Evolutionary conservation across 1,140 invertebrate genomes (phyloP).

Genomic region (Cotesia glomerata): DNA sequence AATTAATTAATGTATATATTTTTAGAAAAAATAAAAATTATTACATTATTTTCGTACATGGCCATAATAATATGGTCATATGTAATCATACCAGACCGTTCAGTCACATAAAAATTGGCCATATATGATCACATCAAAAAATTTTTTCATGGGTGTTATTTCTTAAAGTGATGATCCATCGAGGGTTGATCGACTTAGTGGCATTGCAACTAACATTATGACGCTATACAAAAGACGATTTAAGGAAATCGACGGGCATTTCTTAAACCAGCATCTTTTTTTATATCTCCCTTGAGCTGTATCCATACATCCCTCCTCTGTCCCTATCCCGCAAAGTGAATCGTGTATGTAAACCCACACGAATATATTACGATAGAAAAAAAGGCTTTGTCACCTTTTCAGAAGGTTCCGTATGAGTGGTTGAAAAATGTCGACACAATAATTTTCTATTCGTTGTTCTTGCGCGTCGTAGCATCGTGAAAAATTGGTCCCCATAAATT

Average conservation of each 20-base stretch:
- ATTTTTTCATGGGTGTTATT: not conserved
- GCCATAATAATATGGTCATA: no score
- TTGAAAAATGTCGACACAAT: constrained; percentile 53
- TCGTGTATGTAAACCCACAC: not conserved
- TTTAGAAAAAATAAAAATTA: no score
- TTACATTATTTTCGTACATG: not conserved
- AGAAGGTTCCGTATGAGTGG: constrained; percentile 52
- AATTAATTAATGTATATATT: no score
- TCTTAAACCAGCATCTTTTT: constrained; percentile 24
- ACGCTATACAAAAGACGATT: constrained; percentile 35
- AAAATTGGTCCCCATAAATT: constrained; percentile 57
- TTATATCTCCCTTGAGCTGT: constrained; percentile 13
- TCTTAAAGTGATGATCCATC: constrained; percentile 34
- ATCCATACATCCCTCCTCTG: constrained; percentile 3
- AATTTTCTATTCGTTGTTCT: constrained; percentile 38
- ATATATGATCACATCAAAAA: no score
- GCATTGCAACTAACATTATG: constrained; percentile 38
- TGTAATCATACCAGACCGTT: no score
- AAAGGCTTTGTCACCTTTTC: not conserved
- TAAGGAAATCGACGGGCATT: constrained; percentile 47
- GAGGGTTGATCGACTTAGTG: constrained; percentile 41
- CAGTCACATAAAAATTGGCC: no score
- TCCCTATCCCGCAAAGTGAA: no score
- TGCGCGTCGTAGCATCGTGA: constrained; percentile 41
- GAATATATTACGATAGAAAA: not conserved